These are phyloP conservation scores for Drosophila sproati DNA, from an alignment of 1,140 invertebrate species.

Conservation along the genomic window DNA sequence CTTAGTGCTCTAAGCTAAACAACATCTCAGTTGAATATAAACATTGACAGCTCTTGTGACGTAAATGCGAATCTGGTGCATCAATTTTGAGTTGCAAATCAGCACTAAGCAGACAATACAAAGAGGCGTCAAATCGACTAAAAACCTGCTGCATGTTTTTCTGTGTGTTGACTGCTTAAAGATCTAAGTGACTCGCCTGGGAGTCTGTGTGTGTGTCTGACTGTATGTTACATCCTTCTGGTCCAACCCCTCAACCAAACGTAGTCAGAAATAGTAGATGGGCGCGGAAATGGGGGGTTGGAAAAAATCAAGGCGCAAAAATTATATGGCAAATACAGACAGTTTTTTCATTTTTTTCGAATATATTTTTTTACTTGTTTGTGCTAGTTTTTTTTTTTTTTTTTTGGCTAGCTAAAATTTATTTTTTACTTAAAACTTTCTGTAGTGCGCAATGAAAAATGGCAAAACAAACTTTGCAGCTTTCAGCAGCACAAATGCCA, in stretches of 20 bases:
- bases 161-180: too few relatives aligned
- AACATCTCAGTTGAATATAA: too few relatives aligned
- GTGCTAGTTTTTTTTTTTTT: constrained; percentile 57
- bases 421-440: constrained; percentile 83
- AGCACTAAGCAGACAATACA: too few relatives aligned
- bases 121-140: too few relatives aligned
- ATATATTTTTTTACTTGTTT: constrained; percentile 22
- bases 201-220: constrained; percentile 40
- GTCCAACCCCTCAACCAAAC: constrained; percentile 17
- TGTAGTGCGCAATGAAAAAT: constrained; percentile 82
- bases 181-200: constrained; percentile 44
- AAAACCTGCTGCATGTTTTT: too few relatives aligned
- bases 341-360: constrained; percentile 22
- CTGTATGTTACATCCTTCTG: constrained; percentile 10
- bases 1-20: too few relatives aligned
- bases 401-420: constrained; percentile 65
- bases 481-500: constrained; percentile 63
- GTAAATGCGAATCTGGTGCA: too few relatives aligned
- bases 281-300: constrained; percentile 24
- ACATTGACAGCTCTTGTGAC: too few relatives aligned
- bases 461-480: constrained; percentile 77
- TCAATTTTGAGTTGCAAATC: too few relatives aligned
- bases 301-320: constrained; percentile 54
- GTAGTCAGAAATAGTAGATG: constrained; percentile 12
- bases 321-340: constrained; percentile 49